Evolutionary conservation across 2,113 vertebrate species (phyloP), one percentile per base, ranked within the genome.

Genomic region (Uria aalge): DNA sequence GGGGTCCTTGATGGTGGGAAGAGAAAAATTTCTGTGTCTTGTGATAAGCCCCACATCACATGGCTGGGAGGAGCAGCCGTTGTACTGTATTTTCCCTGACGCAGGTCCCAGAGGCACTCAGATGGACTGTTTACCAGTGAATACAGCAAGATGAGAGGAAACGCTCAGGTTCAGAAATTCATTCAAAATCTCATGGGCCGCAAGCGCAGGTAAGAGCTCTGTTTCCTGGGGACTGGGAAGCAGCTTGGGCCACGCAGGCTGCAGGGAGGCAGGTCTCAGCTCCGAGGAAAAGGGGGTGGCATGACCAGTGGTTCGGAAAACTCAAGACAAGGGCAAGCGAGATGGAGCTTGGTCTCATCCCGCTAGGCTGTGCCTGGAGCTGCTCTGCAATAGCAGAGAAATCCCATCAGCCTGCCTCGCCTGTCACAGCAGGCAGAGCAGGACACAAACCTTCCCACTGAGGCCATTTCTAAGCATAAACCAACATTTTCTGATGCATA

Each of bases 121-220:
- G 98, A 98, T 10, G 98, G 98, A 10, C 91, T 95, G 6, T 97
- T 98, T 48, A 98, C 98, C 73, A 98, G 98, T 2, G 97, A 98
- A 50, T 96, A 98, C 75, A 98, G 98, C 94, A 98, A 98, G 89
- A 95, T 98, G 77, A 97, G 97, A 85, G 98, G 97, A 64, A 92
- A 96, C 0, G 96, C 97, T 21, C 94, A 94, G 57, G 89, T 98
- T 40, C 97, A 97, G 89, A 97, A 97, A 14, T 94, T 98, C 74
- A 97, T 98, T 43, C 97, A 98, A 43, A 96, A 53, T 12, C 94
- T 98, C 34, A 94, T 98, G 81, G 88, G 91, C 52, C 95, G 29
- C 79, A 97, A 97, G 71, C 97, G 97, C 92, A 98, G 97, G 98
- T 98, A 41, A 69, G 90, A 76, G 79, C 63, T 69, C 52, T 9